Conservation (phyloP, 23 tunicate genomes). For the Pegea sp. region DNA sequence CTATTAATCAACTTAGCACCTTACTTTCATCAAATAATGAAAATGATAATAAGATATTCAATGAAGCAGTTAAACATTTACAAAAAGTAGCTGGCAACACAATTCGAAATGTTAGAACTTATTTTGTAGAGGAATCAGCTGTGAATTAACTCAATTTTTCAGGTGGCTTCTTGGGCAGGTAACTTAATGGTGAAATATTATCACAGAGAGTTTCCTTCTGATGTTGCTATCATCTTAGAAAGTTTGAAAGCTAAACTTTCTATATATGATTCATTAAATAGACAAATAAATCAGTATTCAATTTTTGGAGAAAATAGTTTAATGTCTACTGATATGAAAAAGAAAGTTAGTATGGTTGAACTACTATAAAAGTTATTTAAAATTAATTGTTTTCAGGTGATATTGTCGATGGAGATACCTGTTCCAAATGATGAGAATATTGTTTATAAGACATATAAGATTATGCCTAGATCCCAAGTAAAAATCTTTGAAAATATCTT, state of each 20-base stretch:
- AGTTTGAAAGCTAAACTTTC: constrained; percentile 21
- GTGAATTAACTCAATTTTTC: background rate
- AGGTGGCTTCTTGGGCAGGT: constrained; percentile 87
- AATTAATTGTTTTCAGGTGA: background rate
- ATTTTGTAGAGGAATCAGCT: background rate
- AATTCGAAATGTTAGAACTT: constrained; percentile 70
- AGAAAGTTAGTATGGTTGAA: background rate
- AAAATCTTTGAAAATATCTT: too few relatives aligned
- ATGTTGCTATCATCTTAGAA: constrained; percentile 31
- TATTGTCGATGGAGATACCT: constrained; percentile 13
- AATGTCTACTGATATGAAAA: background rate
- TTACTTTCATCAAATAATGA: background rate
- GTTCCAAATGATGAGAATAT: constrained; percentile 1
- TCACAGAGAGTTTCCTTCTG: constrained; percentile 78
- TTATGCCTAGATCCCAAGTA: constrained; percentile 58
- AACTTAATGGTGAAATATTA: constrained; percentile 35
- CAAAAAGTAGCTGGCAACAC: constrained; percentile 29
- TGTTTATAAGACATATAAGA: constrained; percentile 10
- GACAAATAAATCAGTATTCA: background rate
- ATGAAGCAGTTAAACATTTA: constrained; percentile 28
- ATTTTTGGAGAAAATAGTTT: background rate
- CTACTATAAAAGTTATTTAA: background rate
- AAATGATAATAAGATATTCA: constrained; percentile 13
- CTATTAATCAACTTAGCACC: constrained; percentile 5
- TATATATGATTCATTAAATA: constrained; percentile 11